These are phyloP conservation scores for Venturia canescens DNA, from an alignment of 1,140 invertebrate species.

Conservation along the genomic window DNA sequence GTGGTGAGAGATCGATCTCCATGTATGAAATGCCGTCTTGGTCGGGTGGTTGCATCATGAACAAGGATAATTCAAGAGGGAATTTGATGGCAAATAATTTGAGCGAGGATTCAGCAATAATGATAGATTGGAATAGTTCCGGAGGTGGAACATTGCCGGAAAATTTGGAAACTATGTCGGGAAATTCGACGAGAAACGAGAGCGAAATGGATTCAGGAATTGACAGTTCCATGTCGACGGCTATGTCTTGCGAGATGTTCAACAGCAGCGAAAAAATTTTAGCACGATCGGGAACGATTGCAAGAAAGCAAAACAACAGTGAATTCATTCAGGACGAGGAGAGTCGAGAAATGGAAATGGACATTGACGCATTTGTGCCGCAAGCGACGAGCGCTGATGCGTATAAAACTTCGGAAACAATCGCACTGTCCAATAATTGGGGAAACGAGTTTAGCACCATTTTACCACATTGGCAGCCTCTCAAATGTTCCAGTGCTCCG, in stretches of 20 bases:
- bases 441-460: background rate
- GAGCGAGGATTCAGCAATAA: conserved; percentile 65
- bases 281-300: background rate
- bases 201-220: conserved; percentile 62
- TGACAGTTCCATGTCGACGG: conserved; percentile 59
- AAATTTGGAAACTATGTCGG: conserved; percentile 38
- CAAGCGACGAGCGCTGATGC: background rate
- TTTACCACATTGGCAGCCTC: background rate
- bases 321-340: background rate
- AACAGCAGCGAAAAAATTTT: background rate
- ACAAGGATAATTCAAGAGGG: background rate
- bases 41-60: conserved; percentile 1
- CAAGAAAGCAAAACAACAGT: background rate
- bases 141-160: conserved; percentile 47
- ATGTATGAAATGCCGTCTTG: conserved; percentile 22
- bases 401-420: background rate
- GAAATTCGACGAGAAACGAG: conserved; percentile 38
- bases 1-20: conserved; percentile 10
- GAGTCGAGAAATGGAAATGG: background rate
- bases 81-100: conserved; percentile 35
- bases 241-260: conserved; percentile 47
- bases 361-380: conserved; percentile 12
- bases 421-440: background rate
- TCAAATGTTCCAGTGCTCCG: conserved; percentile 9
- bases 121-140: conserved; percentile 58